Evolutionary conservation across 2,888 invertebrate genomes (phyloP), one percentile per base, ranked within the genome.

Genomic region (Parnassius apollo): DNA sequence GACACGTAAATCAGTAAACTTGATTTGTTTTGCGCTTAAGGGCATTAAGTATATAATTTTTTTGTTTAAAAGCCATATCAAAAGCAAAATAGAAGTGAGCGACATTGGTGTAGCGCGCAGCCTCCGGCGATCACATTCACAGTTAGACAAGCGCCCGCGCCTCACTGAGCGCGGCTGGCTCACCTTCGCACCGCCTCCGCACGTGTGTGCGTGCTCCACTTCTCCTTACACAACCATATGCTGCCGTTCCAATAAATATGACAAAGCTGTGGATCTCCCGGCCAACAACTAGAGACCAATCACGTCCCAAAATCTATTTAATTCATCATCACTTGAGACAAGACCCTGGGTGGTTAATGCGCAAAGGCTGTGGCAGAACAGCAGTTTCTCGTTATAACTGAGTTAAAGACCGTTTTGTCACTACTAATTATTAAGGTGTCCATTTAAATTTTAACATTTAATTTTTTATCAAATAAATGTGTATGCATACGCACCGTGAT

Each of bases 101-200:
- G 49, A 13, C 49, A 13, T 49, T 13, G 49, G 49, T 12, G 9
- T 2, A n/a, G n/a, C 12, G 13, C 13, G 9, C 46, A 46, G 46
- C 46, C 46, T 12, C 12, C 46, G 46, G 46, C 46, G 46, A n/a
- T 12, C 11, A 46, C 46, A 46, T 46, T 46, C 12, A 46, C 46
- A 46, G n/a, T 46, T 46, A 46, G 46, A 46, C 46, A n/a, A 46
- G n/a, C n/a, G 46, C 46, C 4, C 11, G 11, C 46, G n/a, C 46
- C 12, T 46, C 7, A 46, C n/a, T 46, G 46, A 46, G 46, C 46
- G n/a, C 48, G 13, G 49, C 49, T 1, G 18, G 49, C 44, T 9
- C 55, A 49, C 22, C 55, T 46, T 12, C 57, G 18, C 55, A 11
- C 59, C n/a, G 18, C 11, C n/a, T 44, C 18, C 46, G 11, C 7